Evolutionary conservation across 2,113 vertebrate genomes (phyloP), one percentile per base, ranked within the genome.

Genomic region (Apistogramma diplotaenia): DNA sequence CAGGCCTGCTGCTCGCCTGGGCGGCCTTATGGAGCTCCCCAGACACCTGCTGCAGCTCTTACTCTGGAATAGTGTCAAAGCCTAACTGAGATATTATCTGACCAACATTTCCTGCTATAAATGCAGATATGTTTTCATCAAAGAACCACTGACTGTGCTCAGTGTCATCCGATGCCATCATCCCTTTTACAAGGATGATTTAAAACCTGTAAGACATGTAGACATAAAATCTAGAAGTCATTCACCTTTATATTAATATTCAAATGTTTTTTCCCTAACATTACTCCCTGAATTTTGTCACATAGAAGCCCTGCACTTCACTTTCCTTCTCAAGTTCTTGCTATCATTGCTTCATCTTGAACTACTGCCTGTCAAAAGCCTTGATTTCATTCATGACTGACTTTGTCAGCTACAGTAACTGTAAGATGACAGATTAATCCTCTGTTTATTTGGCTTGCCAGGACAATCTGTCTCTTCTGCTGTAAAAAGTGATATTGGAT

Each of bases 31-130:
- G 76, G 74, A 59, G 89, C 90, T 83, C 91, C 79, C 88, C 82
- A 88, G 93, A 89, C 93, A 95, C 91, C 93, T 94, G 93, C 93
- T 89, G 84, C 93, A 91, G 89, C 89, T 89, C 89, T 78, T 35
- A 93, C 86, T 60, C 78, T 0, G 56, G 81, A 79, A 18, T 27
- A 12, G 51, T 33, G 76, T 76, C 56, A 76, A 46, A 46, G n/a
- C 16, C 35, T 49, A 10, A 15, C 49, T 49, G 4, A 79, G 88
- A 87, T 76, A 31, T 79, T 92, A 86, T 84, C 87, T 81, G 51
- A 70, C 23, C 40, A 81, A 76, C 57, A 40, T 25, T 82, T 82
- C 61, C 75, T 62, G 40, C 53, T 83, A 16, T 53, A 16, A 75
- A 81, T 31, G 31, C 27, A 16, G 4, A 76, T 54, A 23, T 62